Base-by-base conservation (phyloP, 2,888 invertebrate species). In the Fragum whitleyi region DNA sequence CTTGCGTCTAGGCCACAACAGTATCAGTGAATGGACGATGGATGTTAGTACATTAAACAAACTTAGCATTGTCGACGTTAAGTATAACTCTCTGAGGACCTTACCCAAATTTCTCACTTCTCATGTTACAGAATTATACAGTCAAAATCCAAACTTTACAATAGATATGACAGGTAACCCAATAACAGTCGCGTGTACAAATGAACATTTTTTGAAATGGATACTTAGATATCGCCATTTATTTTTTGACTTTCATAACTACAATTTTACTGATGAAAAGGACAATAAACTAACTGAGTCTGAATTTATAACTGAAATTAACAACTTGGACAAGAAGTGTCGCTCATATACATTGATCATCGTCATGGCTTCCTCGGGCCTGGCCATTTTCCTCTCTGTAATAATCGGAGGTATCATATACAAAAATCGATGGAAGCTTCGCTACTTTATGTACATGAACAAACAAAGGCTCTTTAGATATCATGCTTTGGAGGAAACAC, bases 371-470 rank as follows among this genome's bases (percentile, higher is more conserved):
- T 21, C 62, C 39, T 26, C 65, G 28, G 71, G 29, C 19, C 21
- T 84, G 32, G 21, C 55, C 9, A 39, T 72, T 7, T 78, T 74
- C 14, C 51, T 79, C 9, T 42, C 70, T 7, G n/a, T 83, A 1
- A 23, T 81, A 19, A 47, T 78, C 2, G 57, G 71, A 23, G 83
- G 73, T n/a, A 9, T 85, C 0, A n/a, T 83, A 1, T 78, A 85
- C 57, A 78, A 68, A 36, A 74, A 79, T 47, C 62, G 83, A 21
- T 86, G 85, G 86, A 78, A 85, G 19, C 36, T 87, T 3, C 62
- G 87, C 11, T 87, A 83, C 67, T 29, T 81, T 2, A 74, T 77
- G 62, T 76, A 77, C 16, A 76, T 74, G 74, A 59, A 76, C 11
- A 79, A 77, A 42, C 26, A 51, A 21, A 29, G 74, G n/a, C 76